Evolutionary conservation across 2,113 vertebrate species (phyloP), one percentile per base, ranked within the genome.

Genomic region (Bufo bufo): DNA sequence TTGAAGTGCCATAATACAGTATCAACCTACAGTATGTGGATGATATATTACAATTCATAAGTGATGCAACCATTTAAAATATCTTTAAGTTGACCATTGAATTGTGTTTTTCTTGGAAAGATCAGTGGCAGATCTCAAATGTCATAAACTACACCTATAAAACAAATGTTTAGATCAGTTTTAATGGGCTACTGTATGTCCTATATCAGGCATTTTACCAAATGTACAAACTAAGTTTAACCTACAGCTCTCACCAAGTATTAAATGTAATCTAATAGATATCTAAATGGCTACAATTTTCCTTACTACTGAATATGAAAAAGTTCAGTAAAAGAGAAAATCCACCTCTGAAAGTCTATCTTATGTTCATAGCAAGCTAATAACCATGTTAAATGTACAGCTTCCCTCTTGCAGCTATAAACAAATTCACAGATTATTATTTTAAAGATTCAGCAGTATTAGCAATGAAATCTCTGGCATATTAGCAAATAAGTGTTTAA

Each of bases 311-410:
- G 16, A 74, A 47, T 82, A 82, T 49, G 14, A 4, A 82, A 63
- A 82, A 12, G 47, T 6, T 66, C 61, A 66, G 50, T 66, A 82
- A 63, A 4, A 47, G 45, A 19, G 17, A 49, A 50, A 82, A 49
- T 49, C 43, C 49, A 14, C 4, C 43, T 66, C 19, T 66, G 59
- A 49, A 65, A 50, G 17, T 65, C 17, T 65, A 19, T 3, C 65
- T 7, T 52, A 52, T 83, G n/a, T 12, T 52, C 1, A n/a, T 66
- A 69, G 49, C 20, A 66, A 83, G n/a, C 66, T 66, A 83, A 83
- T 69, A 50, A 50, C 17, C 81, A 23, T 83, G 61, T 66, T 66
- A 83, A 66, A 66, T 83, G 47, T 66, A 49, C 14, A 69, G 10
- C 14, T 83, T 16, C 14, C 12, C 63, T 47, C 45, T 83, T 14